These are phyloP conservation scores for Apodemia zela DNA, from an alignment of 2,888 invertebrate genomes.

Conservation along the genomic window DNA sequence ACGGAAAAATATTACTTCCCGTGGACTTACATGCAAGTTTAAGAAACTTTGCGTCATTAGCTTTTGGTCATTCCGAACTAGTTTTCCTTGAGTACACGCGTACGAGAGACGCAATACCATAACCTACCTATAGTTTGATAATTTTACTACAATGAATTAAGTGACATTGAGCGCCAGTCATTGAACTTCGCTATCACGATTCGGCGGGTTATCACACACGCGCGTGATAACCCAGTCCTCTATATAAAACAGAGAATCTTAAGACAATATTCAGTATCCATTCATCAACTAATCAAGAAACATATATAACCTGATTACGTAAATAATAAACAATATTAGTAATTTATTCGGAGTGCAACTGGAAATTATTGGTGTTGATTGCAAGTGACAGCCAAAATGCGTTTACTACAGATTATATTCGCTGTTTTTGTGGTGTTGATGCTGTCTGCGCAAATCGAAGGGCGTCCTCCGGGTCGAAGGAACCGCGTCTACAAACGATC, in stretches of 20 bases:
- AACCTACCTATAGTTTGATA: constrained; percentile 51
- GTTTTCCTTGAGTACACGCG: constrained; percentile 17
- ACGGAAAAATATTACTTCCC: not conserved
- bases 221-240: constrained; percentile 62
- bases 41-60: not conserved
- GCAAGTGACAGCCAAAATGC: constrained; percentile 43
- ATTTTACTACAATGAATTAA: constrained; percentile 65
- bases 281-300: constrained; percentile 48
- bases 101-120: constrained; percentile 20
- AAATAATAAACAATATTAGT: constrained; percentile 2
- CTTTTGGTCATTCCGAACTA: not conserved
- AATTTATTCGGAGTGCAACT: not conserved
- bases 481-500: constrained; percentile 46
- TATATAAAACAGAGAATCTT: constrained; percentile 56
- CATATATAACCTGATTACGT: constrained; percentile 27
- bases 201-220: constrained; percentile 70
- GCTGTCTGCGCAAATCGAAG: constrained; percentile 39
- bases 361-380: constrained; percentile 27
- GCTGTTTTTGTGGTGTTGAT: constrained; percentile 44
- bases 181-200: constrained; percentile 64
- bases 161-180: constrained; percentile 74
- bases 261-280: constrained; percentile 52
- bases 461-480: constrained; percentile 42
- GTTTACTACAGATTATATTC: constrained; percentile 49
- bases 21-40: not conserved